Evolutionary conservation across 2,888 invertebrate species (phyloP), one percentile per base, ranked within the genome.

Genomic region (Sinohyriopsis cumingii): DNA sequence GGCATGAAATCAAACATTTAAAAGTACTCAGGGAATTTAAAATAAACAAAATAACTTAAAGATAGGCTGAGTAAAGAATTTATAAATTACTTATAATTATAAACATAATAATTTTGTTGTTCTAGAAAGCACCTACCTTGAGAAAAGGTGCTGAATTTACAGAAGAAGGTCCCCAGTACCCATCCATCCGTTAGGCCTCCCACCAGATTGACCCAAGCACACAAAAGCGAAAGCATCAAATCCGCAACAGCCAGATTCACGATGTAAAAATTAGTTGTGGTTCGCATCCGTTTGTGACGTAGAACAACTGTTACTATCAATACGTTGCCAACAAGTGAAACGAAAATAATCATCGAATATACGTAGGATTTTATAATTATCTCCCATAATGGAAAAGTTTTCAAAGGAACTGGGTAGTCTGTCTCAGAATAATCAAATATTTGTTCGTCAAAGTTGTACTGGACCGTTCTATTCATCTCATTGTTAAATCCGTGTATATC

Each of bases 141-240:
- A 59, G 94, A 87, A 82, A 94, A 94, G 1, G 94, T 95, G 90
- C 96, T 95, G 80, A 93, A 92, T 79, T 93, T 93, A 86, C 96
- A 96, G 28, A 95, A 95, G 73, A 94, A 92, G 20, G 91, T 90
- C 53, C 94, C 94, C 71, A 96, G 89, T 74, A 94, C 92, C 88
- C 93, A 96, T 90, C 95, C 95, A 85, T 93, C 95, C 84, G 93
- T 95, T 82, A 95, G 93, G 87, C 95, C 94, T 64, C 93, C 92
- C 25, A 94, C 92, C 72, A 96, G 91, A 90, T 95, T 94, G 81
- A 95, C 93, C 93, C 94, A 94, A 0, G 95, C 95, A 75, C 95
- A 94, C 9, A 94, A 90, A 9, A 85, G 55, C 0, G 84, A 83
- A 33, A 88, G 85, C 66, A 87, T 73, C 22, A 87, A 80, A 69